These are phyloP conservation scores for Bombycilla garrulus DNA, from an alignment of 2,113 vertebrate species.

Conservation along the genomic window DNA sequence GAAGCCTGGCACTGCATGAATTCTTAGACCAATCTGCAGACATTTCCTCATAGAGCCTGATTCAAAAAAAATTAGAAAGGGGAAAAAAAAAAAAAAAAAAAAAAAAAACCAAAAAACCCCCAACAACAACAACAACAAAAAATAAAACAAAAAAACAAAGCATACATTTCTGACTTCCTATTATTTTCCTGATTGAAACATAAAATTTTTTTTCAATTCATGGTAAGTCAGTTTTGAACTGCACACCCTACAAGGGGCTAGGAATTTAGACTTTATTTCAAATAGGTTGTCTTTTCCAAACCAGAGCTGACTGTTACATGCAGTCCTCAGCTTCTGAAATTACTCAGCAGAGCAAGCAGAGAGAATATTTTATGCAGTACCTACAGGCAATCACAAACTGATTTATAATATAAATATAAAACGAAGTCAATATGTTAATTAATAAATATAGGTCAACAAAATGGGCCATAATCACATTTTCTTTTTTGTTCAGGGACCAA, in stretches of 20 bases:
- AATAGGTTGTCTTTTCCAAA: background rate
- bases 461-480: background rate
- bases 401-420: background rate
- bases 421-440: background rate
- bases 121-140: too few species aligned
- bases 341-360: background rate
- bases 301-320: background rate
- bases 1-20: background rate
- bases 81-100: background rate
- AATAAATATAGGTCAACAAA: background rate
- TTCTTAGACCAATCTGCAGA: background rate
- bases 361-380: background rate
- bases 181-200: background rate
- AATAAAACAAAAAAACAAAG: background rate
- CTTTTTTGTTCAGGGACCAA: constrained; percentile 81
- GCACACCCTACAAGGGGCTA: background rate
- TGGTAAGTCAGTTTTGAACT: background rate
- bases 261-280: background rate
- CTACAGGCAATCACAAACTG: background rate
- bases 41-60: background rate
- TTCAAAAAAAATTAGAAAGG: background rate
- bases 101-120: too few species aligned
- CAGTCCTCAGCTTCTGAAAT: background rate
- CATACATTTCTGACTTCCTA: background rate
- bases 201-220: background rate